Evolutionary conservation across 2,888 invertebrate genomes (phyloP).

Genomic region (Diarsia brunnea): DNA sequence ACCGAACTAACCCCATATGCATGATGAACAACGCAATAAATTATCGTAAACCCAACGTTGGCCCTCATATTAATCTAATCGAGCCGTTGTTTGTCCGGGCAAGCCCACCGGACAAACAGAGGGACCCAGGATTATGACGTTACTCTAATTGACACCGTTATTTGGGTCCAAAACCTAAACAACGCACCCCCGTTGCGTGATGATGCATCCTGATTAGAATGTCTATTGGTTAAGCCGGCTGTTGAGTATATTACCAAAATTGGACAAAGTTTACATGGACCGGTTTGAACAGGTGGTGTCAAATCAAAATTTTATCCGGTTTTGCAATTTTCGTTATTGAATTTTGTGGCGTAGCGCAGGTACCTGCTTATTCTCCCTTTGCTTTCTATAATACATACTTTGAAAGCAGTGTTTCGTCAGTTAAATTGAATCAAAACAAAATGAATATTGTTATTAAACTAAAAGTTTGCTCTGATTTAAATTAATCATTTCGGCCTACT

Average conservation of each 20-base stretch:
- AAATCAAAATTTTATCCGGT: conserved; percentile 15
- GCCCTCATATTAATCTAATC: conserved; percentile 80
- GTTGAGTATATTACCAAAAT: conserved; percentile 50
- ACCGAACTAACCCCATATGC: conserved; percentile 45
- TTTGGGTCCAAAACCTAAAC: conserved; percentile 79
- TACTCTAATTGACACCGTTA: conserved; percentile 87
- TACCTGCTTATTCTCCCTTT: conserved; percentile 6
- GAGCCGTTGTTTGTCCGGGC: conserved; percentile 76
- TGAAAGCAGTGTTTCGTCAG: background rate
- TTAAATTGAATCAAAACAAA: conserved; percentile 16
- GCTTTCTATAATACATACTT: conserved; percentile 14
- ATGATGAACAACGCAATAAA: conserved; percentile 64
- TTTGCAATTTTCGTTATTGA: conserved; percentile 18
- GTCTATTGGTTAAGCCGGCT: conserved; percentile 71
- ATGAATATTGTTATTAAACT: background rate
- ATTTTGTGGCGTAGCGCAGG: background rate
- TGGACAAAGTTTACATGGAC: conserved; percentile 21
- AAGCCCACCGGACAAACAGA: conserved; percentile 76
- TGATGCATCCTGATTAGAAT: conserved; percentile 85
- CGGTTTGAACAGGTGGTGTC: conserved; percentile 29
- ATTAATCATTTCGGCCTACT: conserved; percentile 19
- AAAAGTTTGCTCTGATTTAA: conserved; percentile 13
- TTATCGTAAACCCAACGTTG: conserved; percentile 57
- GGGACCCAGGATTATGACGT: conserved; percentile 85
- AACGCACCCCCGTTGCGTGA: conserved; percentile 81